Evolutionary conservation across 1,140 invertebrate species (phyloP).

Genomic region (Watersipora subatra): DNA sequence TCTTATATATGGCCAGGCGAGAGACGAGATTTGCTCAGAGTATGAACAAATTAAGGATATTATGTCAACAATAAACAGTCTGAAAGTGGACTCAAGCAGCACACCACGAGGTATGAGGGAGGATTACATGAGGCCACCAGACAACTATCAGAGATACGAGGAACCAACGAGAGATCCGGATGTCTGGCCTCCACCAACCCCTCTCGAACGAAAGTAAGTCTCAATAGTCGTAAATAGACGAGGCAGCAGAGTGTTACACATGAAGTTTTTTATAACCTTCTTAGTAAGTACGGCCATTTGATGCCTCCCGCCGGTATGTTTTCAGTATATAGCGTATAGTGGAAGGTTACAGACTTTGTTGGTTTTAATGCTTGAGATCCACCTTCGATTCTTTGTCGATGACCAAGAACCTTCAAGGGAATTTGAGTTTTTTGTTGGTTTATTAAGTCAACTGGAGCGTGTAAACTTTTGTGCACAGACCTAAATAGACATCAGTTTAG

Average conservation of each 20-base stretch:
- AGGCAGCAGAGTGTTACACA: neutral
- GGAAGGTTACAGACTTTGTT: too few species aligned
- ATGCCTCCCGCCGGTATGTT: too few species aligned
- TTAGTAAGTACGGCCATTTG: too few species aligned
- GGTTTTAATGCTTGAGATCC: too few species aligned
- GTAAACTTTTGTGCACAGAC: too few species aligned
- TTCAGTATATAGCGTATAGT: too few species aligned
- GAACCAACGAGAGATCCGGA: slow-evolving; percentile 47
- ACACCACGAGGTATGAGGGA: slow-evolving; percentile 1
- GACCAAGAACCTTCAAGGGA: too few species aligned
- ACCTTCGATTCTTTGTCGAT: too few species aligned
- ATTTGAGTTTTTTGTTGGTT: too few species aligned
- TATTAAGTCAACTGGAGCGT: too few species aligned
- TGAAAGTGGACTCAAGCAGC: slow-evolving; percentile 45
- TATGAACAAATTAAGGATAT: slow-evolving; percentile 79
- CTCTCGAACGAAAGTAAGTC: slow-evolving; percentile 56
- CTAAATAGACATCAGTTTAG: too few species aligned
- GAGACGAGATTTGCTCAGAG: slow-evolving; percentile 74
- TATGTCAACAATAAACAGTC: slow-evolving; percentile 52
- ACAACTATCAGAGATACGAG: neutral
- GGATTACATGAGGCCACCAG: neutral
- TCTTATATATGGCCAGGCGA: slow-evolving; percentile 54
- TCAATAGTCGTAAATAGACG: neutral
- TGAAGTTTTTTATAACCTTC: too few species aligned
- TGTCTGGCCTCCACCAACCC: slow-evolving; percentile 74